These are phyloP conservation scores for Drosophila pseudoobscura DNA, from an alignment of 1,140 invertebrate genomes.

Conservation along the genomic window DNA sequence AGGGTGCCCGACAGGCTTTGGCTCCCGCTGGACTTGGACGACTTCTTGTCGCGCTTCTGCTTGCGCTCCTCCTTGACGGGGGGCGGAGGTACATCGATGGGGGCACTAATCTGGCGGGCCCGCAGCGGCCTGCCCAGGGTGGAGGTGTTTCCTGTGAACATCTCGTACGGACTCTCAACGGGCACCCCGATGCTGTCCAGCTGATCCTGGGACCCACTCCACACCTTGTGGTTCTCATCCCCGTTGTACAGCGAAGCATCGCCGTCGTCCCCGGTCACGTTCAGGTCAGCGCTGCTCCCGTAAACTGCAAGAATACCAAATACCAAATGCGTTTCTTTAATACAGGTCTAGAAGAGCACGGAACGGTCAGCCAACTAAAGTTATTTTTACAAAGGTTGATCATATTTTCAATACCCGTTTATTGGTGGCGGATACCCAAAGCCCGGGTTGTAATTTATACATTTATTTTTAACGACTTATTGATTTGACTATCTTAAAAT, in stretches of 20 bases:
- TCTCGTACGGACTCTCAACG: constrained; percentile 87
- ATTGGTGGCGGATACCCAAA: too few species aligned
- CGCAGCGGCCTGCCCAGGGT: constrained; percentile 90
- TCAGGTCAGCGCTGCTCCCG: constrained; percentile 84
- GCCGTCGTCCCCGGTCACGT: constrained; percentile 86
- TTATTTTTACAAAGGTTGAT: too few species aligned
- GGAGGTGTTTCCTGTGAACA: constrained; percentile 86
- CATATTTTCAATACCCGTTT: too few species aligned
- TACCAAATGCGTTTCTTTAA: background rate
- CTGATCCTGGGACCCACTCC: constrained; percentile 91
- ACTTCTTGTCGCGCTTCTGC: constrained; percentile 78
- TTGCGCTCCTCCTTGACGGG: constrained; percentile 78
- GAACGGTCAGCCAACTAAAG: too few species aligned
- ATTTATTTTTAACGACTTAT: too few species aligned
- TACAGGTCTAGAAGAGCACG: too few species aligned
- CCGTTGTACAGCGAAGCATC: constrained; percentile 92
- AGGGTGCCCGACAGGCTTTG: constrained; percentile 82
- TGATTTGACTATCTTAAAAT: background rate
- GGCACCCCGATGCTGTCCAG: constrained; percentile 85
- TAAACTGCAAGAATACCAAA: constrained; percentile 81
- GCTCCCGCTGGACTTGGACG: constrained; percentile 73
- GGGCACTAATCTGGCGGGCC: constrained; percentile 90
- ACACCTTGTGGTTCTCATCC: constrained; percentile 97
- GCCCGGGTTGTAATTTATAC: too few species aligned
- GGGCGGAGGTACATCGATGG: constrained; percentile 91